Evolutionary conservation across 2,113 vertebrate genomes (phyloP).

Genomic region (Amblyopsis rosae): DNA sequence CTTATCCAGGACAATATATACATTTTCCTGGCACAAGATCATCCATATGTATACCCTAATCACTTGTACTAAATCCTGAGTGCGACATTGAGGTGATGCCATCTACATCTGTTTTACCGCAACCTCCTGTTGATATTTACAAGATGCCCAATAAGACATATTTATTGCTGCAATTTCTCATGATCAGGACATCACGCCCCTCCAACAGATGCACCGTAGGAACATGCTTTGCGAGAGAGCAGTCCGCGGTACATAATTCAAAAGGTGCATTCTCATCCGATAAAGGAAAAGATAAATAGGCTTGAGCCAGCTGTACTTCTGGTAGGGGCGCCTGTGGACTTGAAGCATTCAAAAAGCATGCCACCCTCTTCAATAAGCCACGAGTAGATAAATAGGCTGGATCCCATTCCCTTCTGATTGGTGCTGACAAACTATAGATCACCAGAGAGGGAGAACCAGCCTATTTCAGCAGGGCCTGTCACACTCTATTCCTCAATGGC

Average conservation of each 20-base stretch:
- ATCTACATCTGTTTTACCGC: constrained; percentile 48
- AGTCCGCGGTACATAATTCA: constrained; percentile 67
- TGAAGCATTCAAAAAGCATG: constrained; percentile 67
- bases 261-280: constrained; percentile 70
- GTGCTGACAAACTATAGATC: constrained; percentile 77
- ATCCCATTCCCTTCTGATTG: constrained; percentile 68
- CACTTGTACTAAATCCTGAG: constrained; percentile 26
- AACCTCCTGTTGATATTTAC: constrained; percentile 54
- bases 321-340: constrained; percentile 57
- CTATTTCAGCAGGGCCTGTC: constrained; percentile 67
- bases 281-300: constrained; percentile 76
- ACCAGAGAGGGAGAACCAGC: constrained; percentile 62
- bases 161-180: constrained; percentile 54
- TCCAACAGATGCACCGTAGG: constrained; percentile 22
- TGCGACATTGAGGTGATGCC: constrained; percentile 36
- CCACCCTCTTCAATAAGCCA: constrained; percentile 72
- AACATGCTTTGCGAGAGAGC: constrained; percentile 55
- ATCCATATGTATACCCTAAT: constrained; percentile 34
- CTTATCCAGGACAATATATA: constrained; percentile 28
- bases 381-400: constrained; percentile 72
- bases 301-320: constrained; percentile 62
- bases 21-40: constrained; percentile 17
- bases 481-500: constrained; percentile 53
- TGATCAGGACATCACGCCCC: constrained; percentile 23
- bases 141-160: constrained; percentile 34